A percentile compares a stretch with the other conserved stretches of the same genome.
Conservation (phyloP, 2,113 vertebrate genomes). For the Sphyrna mokarran region DNA sequence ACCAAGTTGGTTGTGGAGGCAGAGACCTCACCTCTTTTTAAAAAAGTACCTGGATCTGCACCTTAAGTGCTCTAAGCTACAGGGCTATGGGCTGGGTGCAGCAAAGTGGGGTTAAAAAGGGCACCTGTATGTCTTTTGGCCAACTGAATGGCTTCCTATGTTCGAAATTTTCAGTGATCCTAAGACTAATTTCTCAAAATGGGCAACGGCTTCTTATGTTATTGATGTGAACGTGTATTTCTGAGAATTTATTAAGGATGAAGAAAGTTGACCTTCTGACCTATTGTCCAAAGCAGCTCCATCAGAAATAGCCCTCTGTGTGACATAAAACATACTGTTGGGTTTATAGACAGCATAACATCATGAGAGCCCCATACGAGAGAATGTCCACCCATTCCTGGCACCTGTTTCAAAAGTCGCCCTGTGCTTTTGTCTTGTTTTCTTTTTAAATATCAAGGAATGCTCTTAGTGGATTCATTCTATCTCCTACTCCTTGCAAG, state of each 20-base stretch:
- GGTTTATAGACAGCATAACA: neutral
- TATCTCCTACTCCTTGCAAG: neutral
- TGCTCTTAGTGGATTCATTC: neutral
- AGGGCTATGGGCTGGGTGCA: too few species aligned
- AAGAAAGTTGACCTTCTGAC: neutral
- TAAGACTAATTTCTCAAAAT: neutral
- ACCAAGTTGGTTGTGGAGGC: too few species aligned
- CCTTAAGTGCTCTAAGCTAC: too few species aligned
- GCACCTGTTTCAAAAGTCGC: neutral
- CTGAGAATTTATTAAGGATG: neutral
- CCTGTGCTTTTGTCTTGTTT: neutral
- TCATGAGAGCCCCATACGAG: neutral
- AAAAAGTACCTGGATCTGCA: too few species aligned
- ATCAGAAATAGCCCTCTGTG: neutral
- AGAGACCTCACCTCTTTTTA: too few species aligned
- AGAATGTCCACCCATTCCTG: neutral
- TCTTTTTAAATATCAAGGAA: neutral
- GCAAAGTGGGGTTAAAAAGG: too few species aligned
- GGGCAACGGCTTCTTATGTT: neutral
- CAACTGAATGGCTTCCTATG: too few species aligned
- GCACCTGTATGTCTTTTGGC: too few species aligned
- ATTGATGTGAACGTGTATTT: neutral
- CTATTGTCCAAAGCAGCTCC: neutral
- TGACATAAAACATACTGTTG: neutral
- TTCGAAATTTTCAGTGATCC: too few species aligned